Base-by-base conservation (phyloP, 2,113 vertebrate genomes). In the Dipodomys merriami region DNA sequence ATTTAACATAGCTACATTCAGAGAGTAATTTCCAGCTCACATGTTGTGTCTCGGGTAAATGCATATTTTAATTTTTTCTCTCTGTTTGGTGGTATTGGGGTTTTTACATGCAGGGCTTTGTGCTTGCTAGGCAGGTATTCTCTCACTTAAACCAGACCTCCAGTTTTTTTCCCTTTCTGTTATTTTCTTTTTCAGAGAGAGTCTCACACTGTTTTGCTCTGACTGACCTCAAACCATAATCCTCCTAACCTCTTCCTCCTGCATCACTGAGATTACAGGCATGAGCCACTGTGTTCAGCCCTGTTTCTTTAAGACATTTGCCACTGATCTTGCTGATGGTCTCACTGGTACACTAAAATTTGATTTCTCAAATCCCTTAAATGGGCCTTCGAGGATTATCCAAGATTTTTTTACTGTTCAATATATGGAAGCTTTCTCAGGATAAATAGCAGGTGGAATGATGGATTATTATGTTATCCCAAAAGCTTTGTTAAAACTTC, bases 271-370 rank as follows among this genome's bases (percentile, higher is more conserved):
- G 62, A 23, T 19, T 64, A 25, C 20, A 64, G 5, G 62, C 62
- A 64, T 64, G 62, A 23, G 5, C 12, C 12, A 64, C 23, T 64
- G 62, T 25, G 19, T 22, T 22, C 20, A 22, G 20, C 20, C 60
- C 60, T 33, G 46, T 93, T 88, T 82, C 67, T 60, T 1, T 1
- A 46, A 83, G 72, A 5, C 23, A 16, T 46, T 60, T 10, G 2
- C 20, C 35, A 16, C 1, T 19, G 69, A 71, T 29, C 7, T 4
- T 65, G 15, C 27, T 69, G 64, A 20, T 4, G 16, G 73, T n/a
- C 8, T 46, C 20, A 33, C 0, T 16, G 16, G 44, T 30, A 18
- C 5, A 7, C 57, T 8, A 9, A 0, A 0, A 33, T 83, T 57
- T 57, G 19, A 46, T n/a, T 64, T 62, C 33, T 25, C 65, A 23